A percentile compares a stretch with the other conserved stretches of the same genome.
These are phyloP conservation scores for Anhinga anhinga DNA, from an alignment of 2,113 vertebrate genomes.

Conservation along the genomic window DNA sequence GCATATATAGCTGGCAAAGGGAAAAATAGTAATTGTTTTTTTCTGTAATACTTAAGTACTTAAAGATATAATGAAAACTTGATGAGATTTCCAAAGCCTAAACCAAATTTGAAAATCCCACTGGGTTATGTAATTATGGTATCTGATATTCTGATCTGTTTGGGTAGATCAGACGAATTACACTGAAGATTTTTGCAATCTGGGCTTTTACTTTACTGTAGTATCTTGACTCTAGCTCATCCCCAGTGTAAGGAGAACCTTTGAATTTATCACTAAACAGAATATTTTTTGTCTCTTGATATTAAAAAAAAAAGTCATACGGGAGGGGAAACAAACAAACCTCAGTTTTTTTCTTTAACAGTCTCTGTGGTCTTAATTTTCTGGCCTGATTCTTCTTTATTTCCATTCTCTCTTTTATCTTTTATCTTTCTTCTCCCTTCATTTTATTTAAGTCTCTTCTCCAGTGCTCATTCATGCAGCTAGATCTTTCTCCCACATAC, in stretches of 20 bases:
- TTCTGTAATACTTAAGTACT: not conserved
- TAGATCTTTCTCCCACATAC: not conserved
- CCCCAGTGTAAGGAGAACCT: not conserved
- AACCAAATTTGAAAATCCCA: not conserved
- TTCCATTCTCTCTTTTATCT: not conserved
- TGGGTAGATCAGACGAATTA: not conserved
- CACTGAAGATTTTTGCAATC: not conserved
- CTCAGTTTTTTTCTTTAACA: constrained; percentile 9
- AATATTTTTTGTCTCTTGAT: constrained; percentile 40
- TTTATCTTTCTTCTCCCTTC: not conserved
- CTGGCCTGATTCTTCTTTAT: not conserved
- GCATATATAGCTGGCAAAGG: not conserved
- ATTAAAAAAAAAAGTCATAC: not conserved
- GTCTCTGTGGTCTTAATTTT: constrained; percentile 1
- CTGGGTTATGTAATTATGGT: not conserved
- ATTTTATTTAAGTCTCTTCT: not conserved
- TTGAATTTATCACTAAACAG: constrained; percentile 41
- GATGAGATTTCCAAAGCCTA: not conserved
- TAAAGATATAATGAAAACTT: not conserved
- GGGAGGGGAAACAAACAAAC: not conserved
- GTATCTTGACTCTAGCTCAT: not conserved
- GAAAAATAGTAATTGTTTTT: not conserved
- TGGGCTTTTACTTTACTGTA: not conserved
- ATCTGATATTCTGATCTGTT: not conserved
- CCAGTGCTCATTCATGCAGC: not conserved